phyloP scores from a whole-genome alignment of 1,140 invertebrate genomes.

The Lepidostoma basale region DNA sequence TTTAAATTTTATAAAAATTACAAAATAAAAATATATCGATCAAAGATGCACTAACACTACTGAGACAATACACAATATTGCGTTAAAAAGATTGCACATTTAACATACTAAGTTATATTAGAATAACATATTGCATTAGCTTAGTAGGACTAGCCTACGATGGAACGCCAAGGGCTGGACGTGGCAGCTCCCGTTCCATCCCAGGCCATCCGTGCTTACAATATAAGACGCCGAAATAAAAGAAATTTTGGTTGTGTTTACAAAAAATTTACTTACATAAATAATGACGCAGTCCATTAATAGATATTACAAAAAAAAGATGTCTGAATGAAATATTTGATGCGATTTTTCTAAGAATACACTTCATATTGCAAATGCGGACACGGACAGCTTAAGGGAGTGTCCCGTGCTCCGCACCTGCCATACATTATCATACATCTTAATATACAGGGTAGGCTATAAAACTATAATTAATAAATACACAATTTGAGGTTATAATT shows the following conservation, averaged over 20 bases:
- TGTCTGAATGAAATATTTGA: constrained; percentile 9
- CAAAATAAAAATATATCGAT: too few relatives aligned
- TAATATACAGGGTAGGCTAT: background rate
- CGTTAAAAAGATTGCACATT: too few relatives aligned
- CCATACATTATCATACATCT: background rate
- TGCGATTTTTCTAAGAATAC: constrained; percentile 18
- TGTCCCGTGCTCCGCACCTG: background rate
- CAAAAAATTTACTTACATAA: constrained; percentile 29
- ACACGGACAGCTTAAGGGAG: constrained; percentile 2
- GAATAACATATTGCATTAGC: too few relatives aligned
- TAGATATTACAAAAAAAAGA: constrained; percentile 12
- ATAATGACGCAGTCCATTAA: constrained; percentile 20
- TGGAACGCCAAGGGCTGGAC: too few relatives aligned
- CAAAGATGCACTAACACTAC: too few relatives aligned
- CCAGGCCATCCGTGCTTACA: too few relatives aligned
- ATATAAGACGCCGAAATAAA: background rate
- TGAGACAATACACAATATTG: too few relatives aligned
- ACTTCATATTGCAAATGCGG: constrained; percentile 10
- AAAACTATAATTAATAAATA: background rate
- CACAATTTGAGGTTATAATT: background rate
- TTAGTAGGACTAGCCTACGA: too few relatives aligned
- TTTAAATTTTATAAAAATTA: too few relatives aligned
- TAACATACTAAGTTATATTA: too few relatives aligned
- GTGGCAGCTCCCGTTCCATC: too few relatives aligned
- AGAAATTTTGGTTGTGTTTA: background rate